These are phyloP conservation scores for Callipepla californica DNA, from an alignment of 2,113 vertebrate species.

Conservation along the genomic window DNA sequence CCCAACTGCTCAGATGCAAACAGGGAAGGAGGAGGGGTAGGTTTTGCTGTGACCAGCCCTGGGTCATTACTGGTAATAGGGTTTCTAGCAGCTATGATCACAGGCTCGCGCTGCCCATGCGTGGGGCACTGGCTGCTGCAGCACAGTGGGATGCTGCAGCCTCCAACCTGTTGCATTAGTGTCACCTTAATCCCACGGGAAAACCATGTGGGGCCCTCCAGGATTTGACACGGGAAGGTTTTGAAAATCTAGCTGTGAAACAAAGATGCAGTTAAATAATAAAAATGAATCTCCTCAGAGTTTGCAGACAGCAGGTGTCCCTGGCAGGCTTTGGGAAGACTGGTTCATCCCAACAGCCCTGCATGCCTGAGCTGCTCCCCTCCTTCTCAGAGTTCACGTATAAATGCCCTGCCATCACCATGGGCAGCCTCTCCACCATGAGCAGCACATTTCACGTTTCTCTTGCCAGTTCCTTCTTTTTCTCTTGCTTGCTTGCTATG, in stretches of 20 bases:
- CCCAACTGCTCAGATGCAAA: not conserved
- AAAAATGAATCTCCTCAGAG: not conserved
- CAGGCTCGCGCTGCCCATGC: not conserved
- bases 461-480: not conserved
- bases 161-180: not conserved
- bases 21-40: not conserved
- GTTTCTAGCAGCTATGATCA: not conserved
- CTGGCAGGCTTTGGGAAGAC: not conserved
- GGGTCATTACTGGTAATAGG: fast-evolving
- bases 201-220: no score
- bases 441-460: not conserved
- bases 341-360: not conserved
- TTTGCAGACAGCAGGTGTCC: not conserved
- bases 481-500: not conserved
- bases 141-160: not conserved
- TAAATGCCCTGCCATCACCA: not conserved
- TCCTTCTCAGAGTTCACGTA: not conserved
- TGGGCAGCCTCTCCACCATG: not conserved
- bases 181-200: not conserved
- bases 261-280: not conserved
- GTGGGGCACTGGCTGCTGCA: no score
- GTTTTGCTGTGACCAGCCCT: not conserved
- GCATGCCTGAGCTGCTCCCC: not conserved
- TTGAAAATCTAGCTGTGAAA: not conserved
- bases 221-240: no score